These are phyloP conservation scores for Ostrea denselamellosa DNA, from an alignment of 1,140 invertebrate genomes.

Conservation along the genomic window DNA sequence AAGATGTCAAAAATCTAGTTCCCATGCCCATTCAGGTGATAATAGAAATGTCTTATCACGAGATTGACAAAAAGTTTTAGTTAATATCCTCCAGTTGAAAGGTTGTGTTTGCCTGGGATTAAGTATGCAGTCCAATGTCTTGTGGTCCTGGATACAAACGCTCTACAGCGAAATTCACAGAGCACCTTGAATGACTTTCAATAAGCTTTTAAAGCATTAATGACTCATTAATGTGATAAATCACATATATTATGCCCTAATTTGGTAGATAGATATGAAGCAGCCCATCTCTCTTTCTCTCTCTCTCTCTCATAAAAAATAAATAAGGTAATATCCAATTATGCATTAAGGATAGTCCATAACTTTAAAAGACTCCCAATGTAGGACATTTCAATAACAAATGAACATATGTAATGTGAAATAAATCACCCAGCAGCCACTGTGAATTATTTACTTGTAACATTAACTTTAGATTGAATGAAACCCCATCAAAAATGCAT, in stretches of 20 bases:
- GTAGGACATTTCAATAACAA: background rate
- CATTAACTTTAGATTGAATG: background rate
- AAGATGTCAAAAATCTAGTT: conserved; percentile 15
- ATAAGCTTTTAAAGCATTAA: background rate
- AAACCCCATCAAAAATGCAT: conserved; percentile 23
- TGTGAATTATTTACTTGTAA: conserved; percentile 11
- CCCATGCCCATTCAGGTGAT: conserved; percentile 18
- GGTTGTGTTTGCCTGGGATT: conserved; percentile 31
- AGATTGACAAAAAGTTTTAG: conserved; percentile 33
- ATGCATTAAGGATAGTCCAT: background rate
- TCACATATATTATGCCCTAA: conserved; percentile 8
- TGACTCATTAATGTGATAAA: conserved; percentile 30
- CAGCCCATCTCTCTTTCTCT: background rate
- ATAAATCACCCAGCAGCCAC: background rate
- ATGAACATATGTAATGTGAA: background rate
- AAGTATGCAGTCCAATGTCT: background rate
- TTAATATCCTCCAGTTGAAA: conserved; percentile 29
- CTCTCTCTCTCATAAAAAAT: background rate
- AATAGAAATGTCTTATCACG: conserved; percentile 22
- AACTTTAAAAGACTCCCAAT: background rate
- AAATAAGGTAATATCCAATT: background rate
- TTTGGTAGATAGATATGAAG: background rate
- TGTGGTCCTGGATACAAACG: conserved; percentile 10
- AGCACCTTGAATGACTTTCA: background rate
- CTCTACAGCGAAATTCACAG: background rate